These are phyloP conservation scores for Drosophila mimica DNA, from an alignment of 2,888 invertebrate species.

Conservation along the genomic window DNA sequence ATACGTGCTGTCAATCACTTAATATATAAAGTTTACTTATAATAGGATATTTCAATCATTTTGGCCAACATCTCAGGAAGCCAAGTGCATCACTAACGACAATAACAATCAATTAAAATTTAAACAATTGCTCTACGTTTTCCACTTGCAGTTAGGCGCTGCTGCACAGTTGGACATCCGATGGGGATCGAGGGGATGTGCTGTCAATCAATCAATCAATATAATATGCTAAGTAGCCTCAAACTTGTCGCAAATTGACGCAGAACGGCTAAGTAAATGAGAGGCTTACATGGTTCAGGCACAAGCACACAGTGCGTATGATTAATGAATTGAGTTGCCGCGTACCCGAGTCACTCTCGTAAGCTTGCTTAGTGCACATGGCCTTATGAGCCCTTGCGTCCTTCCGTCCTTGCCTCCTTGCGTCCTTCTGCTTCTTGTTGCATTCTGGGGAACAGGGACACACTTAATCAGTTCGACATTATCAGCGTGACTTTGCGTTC, in stretches of 20 bases:
- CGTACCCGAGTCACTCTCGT: background rate
- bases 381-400: constrained; percentile 2
- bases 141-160: background rate
- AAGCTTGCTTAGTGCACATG: constrained; percentile 32
- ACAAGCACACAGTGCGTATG: constrained; percentile 35
- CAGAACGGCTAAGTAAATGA: constrained; percentile 16
- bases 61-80: background rate
- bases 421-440: constrained; percentile 11
- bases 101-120: background rate
- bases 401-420: constrained; percentile 3
- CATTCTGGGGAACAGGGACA: constrained; percentile 57
- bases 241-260: constrained; percentile 14
- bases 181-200: background rate
- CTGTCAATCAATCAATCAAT: constrained; percentile 20
- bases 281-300: constrained; percentile 1
- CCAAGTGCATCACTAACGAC: background rate
- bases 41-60: background rate
- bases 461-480: constrained; percentile 79
- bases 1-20: background rate
- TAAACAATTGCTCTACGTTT: background rate
- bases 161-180: background rate
- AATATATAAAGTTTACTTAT: background rate
- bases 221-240: constrained; percentile 1
- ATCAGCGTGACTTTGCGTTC: constrained; percentile 73
- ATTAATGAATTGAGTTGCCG: constrained; percentile 55